Percentiles rank a stretch among this genome's conserved stretches.
phyloP scores from a whole-genome alignment of 2,797 vertebrate species.

The Clarias fuscus region DNA sequence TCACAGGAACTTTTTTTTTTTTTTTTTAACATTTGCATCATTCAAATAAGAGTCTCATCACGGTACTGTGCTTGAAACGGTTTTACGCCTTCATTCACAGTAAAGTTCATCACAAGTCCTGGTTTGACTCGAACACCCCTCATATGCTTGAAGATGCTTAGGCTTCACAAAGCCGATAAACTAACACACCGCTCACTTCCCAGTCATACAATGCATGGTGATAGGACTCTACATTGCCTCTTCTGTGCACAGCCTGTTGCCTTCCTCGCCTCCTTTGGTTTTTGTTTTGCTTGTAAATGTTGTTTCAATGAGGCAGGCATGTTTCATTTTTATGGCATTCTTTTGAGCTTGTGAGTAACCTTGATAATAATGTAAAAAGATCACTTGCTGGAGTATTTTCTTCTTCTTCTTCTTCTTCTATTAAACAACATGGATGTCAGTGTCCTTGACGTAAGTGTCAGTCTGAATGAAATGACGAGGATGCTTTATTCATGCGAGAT shows the following conservation, averaged over 20 bases:
- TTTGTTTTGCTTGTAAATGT: slow-evolving; percentile 32
- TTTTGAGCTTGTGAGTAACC: slow-evolving; percentile 16
- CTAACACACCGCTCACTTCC: background rate
- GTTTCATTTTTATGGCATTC: slow-evolving; percentile 24
- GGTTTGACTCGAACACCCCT: too few species aligned
- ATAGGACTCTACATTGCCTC: slow-evolving; percentile 21
- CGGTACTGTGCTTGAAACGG: too few species aligned
- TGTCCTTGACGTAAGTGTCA: slow-evolving; percentile 16
- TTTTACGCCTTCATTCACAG: too few species aligned
- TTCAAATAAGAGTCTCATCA: too few species aligned
- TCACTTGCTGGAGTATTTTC: background rate
- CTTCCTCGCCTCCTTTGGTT: background rate
- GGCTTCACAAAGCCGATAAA: background rate
- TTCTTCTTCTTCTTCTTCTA: slow-evolving; percentile 25
- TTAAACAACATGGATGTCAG: background rate
- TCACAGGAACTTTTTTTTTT: too few species aligned
- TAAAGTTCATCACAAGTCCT: too few species aligned
- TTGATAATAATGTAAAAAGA: slow-evolving; percentile 32
- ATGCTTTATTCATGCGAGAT: background rate
- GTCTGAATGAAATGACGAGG: background rate
- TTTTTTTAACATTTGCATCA: too few species aligned
- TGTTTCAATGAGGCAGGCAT: background rate
- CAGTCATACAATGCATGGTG: slow-evolving; percentile 33
- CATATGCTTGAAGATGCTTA: background rate
- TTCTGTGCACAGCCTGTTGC: slow-evolving; percentile 15